Evolutionary conservation across 1,140 invertebrate species (phyloP), one percentile per base, ranked within the genome.

Genomic region (Eurosta solidaginis): DNA sequence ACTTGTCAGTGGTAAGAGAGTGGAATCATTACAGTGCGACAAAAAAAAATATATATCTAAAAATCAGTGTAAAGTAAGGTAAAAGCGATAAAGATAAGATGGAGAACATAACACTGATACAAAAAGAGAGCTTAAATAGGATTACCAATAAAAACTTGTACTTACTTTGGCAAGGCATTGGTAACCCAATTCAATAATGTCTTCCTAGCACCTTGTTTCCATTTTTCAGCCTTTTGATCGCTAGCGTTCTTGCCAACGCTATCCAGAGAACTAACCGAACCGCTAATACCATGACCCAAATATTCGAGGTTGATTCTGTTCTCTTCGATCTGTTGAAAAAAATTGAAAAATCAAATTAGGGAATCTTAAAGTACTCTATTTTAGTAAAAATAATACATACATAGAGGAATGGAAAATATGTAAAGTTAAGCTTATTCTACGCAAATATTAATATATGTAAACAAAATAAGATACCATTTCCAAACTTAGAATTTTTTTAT

Each of bases 161-260:
- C 91, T 91, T 87, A 97, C 96, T 96, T 96, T 83, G 96, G 95
- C 82, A 98, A 89, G 29, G 96, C 94, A 85, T 96, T 96, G 76
- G 96, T 94, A 45, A 98, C 97, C 97, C 97, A 99, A 82, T 96
- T 94, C 63, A 99, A 88, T 42, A 99, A 89, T 47, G 96, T 96
- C 90, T 97, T 97, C 85, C 95, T 93, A 78, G 96, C 96, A 63
- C 96, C 95, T 86, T 95, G 92, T 88, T 94, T 93, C 93, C 93
- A 94, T 88, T 93, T 92, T 83, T 95, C 93, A 76, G 91, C 91
- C n/a, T 92, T 90, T 14, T 90, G 89, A 36, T 93, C 93, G 50
- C 92, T 91, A 20, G 91, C 91, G 78, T 82, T 82, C 79, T 85
- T 83, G 76, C 91, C 90, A 80, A 91, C 89, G 80, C 92, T 95